Evolutionary conservation across 2,888 invertebrate species (phyloP), one percentile per base, ranked within the genome.

Genomic region (Sarcophaga variegata): DNA sequence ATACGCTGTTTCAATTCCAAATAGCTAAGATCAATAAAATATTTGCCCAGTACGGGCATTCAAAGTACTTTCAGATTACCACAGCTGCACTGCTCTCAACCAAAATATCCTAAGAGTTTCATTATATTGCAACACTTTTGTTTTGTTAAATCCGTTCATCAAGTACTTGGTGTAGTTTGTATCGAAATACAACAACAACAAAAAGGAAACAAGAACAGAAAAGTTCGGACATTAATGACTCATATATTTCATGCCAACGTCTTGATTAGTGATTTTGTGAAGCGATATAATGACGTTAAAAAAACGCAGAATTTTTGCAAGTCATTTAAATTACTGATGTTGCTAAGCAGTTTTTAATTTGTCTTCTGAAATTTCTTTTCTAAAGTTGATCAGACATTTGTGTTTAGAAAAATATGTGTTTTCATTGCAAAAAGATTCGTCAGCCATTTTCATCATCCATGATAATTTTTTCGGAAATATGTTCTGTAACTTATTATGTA

Each of bases 211-310:
- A 49, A 22, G 47, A 25, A 71, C 12, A 54, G 62, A 37, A 14
- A 45, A 63, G 71, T 79, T 67, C 59, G 37, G n/a, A 76, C 76
- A 59, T 27, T 25, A 70, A 67, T 86, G 86, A 86, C 83, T 59
- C 83, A 86, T 86, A 37, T 60, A 67, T 62, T 70, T 4, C 72
- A 76, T 4, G 69, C 62, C 6, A 4, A 69, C 14, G 14, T 60
- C 22, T 25, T 67, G 20, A 62, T 74, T 70, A 67, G 60, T 72
- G n/a, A 20, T 27, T 67, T 69, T 37, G 37, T 14, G 17, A 14
- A 82, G 25, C 12, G 54, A 5, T 70, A 59, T 27, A 54, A 49
- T 76, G 76, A 82, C 70, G 64, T 76, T 76, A 70, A 64, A 70
- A 67, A 75, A 70, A 81, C 54, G 69, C 62, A 37, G n/a, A 45